Evolutionary conservation across 2,113 vertebrate genomes (phyloP).

Genomic region (Salvelinus namaycush): DNA sequence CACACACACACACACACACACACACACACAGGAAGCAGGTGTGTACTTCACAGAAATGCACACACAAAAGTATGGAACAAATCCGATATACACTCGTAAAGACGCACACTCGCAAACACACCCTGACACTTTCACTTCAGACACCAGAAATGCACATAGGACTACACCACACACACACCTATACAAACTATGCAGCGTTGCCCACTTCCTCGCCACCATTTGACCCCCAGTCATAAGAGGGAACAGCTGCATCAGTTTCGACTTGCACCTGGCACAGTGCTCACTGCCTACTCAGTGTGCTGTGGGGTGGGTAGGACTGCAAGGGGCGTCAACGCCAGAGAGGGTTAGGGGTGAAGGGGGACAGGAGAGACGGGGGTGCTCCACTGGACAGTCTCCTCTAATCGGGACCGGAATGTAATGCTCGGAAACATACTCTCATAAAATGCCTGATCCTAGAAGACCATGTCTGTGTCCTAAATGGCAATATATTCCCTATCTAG

Average conservation of each 20-base stretch:
- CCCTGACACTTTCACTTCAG: background rate
- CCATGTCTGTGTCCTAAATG: too few relatives aligned
- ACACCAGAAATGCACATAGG: background rate
- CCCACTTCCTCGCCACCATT: too few relatives aligned
- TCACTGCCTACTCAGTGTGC: background rate
- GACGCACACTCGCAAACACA: background rate
- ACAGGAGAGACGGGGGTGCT: conserved; percentile 3
- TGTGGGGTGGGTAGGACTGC: background rate
- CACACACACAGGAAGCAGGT: conserved; percentile 22
- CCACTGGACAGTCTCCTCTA: conserved; percentile 57
- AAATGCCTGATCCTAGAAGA: conserved; percentile 14
- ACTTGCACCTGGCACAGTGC: conserved; percentile 4
- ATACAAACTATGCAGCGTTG: background rate
- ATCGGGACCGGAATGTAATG: conserved; percentile 61
- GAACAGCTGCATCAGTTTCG: conserved; percentile 9
- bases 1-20: conserved; percentile 11
- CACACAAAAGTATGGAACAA: background rate
- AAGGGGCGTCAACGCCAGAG: conserved; percentile 6
- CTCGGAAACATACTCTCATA: conserved; percentile 47
- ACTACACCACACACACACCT: background rate
- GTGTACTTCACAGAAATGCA: background rate
- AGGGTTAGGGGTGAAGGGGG: background rate
- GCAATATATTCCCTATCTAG: too few relatives aligned
- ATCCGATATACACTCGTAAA: too few relatives aligned
- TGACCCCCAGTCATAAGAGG: background rate